These are phyloP conservation scores for Thamnaconus septentrionalis DNA, from an alignment of 2,113 vertebrate species.

Conservation along the genomic window DNA sequence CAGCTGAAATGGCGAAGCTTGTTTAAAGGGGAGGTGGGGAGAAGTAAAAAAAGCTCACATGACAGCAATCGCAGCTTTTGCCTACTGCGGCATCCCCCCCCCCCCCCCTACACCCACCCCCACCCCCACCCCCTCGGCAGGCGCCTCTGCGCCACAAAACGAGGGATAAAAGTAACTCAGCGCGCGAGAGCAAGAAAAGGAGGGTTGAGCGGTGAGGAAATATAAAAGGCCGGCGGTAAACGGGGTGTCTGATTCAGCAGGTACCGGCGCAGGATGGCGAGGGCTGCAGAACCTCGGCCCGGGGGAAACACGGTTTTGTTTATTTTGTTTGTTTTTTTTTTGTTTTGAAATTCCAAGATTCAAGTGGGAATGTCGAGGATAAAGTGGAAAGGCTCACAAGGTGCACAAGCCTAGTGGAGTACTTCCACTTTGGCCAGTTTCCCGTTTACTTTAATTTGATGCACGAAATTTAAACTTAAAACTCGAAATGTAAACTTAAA, in stretches of 20 bases:
- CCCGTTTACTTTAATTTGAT: no score
- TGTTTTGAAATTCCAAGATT: no score
- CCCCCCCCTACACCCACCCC: no score
- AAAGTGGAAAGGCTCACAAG: no score
- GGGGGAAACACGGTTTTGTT: constrained; percentile 5
- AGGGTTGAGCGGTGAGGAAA: background rate
- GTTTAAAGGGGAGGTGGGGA: constrained; percentile 43
- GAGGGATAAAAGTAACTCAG: constrained; percentile 50
- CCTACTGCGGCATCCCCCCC: constrained; percentile 55
- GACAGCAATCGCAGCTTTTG: constrained; percentile 59
- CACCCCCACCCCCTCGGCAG: background rate
- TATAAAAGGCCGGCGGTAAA: constrained; percentile 16
- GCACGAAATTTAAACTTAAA: no score
- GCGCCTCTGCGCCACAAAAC: constrained; percentile 48
- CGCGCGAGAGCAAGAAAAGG: constrained; percentile 15
- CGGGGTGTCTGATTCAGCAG: constrained; percentile 32
- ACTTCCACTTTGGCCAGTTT: no score
- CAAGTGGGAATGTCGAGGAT: no score
- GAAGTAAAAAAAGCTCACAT: constrained; percentile 33
- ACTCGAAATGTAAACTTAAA: no score
- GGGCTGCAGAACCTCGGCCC: constrained; percentile 2
- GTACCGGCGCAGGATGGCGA: constrained; percentile 15
- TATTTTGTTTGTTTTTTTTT: no score
- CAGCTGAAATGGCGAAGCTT: constrained; percentile 69
- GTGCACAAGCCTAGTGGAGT: no score